A percentile compares a stretch with the other conserved stretches of the same genome.
These are phyloP conservation scores for Tragopan temminckii DNA, from an alignment of 2,797 vertebrate genomes.

Conservation along the genomic window DNA sequence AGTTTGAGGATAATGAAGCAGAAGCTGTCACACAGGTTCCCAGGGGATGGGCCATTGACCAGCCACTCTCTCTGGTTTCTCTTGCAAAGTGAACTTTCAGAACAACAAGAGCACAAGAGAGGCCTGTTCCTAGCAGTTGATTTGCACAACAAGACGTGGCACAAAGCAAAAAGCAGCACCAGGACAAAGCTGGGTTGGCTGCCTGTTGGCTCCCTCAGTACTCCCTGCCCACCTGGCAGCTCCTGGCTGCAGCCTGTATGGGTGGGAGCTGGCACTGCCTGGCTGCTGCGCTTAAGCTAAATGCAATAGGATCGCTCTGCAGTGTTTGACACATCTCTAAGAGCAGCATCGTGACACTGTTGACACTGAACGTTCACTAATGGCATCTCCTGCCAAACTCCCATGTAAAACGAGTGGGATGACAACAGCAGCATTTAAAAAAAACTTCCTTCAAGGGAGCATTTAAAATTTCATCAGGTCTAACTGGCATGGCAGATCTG, in stretches of 20 bases:
- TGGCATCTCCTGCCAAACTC: constrained; percentile 52
- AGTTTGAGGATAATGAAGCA: neutral
- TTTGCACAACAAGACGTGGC: constrained; percentile 8
- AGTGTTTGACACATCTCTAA: constrained; percentile 49
- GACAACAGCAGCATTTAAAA: constrained; percentile 50
- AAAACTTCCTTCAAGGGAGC: constrained; percentile 59
- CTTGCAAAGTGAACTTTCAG: neutral
- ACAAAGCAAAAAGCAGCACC: neutral
- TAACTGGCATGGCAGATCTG: constrained; percentile 24
- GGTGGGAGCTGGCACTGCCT: constrained; percentile 37
- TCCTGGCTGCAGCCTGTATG: too few relatives aligned
- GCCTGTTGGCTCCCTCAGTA: neutral
- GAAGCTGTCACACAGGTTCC: neutral
- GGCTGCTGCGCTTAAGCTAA: constrained; percentile 46
- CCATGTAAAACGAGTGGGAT: constrained; percentile 44
- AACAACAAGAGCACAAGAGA: neutral
- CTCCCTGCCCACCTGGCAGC: too few relatives aligned
- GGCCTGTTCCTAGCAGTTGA: neutral
- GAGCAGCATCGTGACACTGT: constrained; percentile 50
- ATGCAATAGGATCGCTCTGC: constrained; percentile 42
- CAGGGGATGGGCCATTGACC: neutral
- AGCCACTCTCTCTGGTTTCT: neutral
- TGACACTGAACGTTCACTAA: constrained; percentile 55
- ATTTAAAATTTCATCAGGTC: constrained; percentile 72
- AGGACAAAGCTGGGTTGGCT: constrained; percentile 10